Percentiles rank a stretch among this genome's conserved stretches.
Evolutionary conservation across 2,113 vertebrate genomes (phyloP).

Genomic region (Philantomba maxwellii): DNA sequence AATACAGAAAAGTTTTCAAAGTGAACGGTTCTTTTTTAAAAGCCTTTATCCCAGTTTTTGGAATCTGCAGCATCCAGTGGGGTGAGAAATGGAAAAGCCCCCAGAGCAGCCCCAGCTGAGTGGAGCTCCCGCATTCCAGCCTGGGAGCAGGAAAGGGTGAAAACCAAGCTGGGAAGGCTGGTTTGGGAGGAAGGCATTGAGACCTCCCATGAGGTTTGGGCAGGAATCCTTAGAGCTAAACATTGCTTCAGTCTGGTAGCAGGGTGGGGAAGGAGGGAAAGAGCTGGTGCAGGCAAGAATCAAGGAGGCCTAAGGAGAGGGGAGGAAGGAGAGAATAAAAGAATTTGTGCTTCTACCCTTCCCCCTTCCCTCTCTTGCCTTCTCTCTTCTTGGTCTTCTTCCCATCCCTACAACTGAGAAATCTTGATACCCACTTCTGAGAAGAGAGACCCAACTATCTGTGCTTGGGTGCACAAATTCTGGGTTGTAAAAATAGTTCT

Average conservation of each 20-base stretch:
- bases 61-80: background rate
- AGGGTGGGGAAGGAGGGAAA: background rate
- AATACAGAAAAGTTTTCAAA: background rate
- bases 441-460: background rate
- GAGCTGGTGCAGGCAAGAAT: background rate
- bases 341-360: too few relatives aligned
- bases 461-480: background rate
- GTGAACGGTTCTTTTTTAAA: background rate
- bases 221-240: background rate
- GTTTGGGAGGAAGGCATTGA: background rate
- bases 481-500: background rate
- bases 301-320: background rate
- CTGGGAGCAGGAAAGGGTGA: background rate
- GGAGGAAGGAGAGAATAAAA: background rate
- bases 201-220: background rate
- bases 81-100: background rate
- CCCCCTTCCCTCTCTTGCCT: background rate
- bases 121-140: background rate
- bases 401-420: background rate
- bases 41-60: background rate
- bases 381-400: background rate
- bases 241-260: background rate
- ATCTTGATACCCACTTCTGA: background rate
- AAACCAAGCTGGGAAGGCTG: background rate
- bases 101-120: fast-evolving